phyloP scores from a whole-genome alignment of 1,140 invertebrate genomes.

The Yoshiicerus persimilis region DNA sequence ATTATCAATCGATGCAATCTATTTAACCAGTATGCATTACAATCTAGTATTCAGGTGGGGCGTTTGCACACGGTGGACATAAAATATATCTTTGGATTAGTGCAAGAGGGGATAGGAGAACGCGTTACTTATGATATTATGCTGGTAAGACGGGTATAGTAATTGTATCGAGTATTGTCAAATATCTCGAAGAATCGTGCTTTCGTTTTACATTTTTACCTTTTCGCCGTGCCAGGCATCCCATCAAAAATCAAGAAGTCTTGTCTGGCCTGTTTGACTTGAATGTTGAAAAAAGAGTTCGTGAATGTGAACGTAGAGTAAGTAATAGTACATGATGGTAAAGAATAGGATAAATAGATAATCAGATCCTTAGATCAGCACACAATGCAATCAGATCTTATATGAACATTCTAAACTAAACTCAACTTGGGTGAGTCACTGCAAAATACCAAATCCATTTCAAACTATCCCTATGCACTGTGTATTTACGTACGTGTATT shows the following conservation, averaged over 20 bases:
- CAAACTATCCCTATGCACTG: no score
- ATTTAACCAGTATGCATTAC: not conserved
- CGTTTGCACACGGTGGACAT: not conserved
- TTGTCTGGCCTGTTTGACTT: slow-evolving; percentile 18
- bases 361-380: slow-evolving; percentile 2
- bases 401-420: not conserved
- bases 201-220: slow-evolving; percentile 15
- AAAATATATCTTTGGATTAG: not conserved
- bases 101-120: not conserved
- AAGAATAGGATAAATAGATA: not conserved
- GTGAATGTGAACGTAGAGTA: not conserved
- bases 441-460: not conserved
- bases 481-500: not conserved
- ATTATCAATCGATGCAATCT: not conserved
- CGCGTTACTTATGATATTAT: not conserved
- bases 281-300: slow-evolving; percentile 18
- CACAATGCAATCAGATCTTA: not conserved
- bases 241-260: slow-evolving; percentile 4
- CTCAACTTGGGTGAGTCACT: not conserved
- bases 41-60: not conserved
- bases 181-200: not conserved
- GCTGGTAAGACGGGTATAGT: not conserved
- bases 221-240: not conserved
- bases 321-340: not conserved
- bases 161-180: not conserved